Conservation (phyloP, 2,113 vertebrate species). For the Ptyas mucosa region DNA sequence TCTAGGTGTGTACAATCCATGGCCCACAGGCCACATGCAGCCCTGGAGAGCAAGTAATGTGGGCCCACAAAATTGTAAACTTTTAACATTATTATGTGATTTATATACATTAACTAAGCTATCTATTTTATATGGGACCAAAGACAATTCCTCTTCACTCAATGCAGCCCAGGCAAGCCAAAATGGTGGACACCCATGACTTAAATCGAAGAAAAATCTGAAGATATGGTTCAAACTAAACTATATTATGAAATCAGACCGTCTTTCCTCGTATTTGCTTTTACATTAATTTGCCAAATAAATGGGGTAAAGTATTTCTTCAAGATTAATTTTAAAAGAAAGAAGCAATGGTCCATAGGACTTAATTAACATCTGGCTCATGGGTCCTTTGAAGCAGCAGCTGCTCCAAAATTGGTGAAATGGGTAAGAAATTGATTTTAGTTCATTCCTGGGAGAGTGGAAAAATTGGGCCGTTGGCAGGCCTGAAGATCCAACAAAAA, state of each 20-base stretch:
- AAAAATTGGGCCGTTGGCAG: neutral
- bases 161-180: neutral
- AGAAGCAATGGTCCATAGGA: neutral
- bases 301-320: neutral
- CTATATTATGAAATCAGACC: slow-evolving; percentile 2
- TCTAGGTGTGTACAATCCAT: neutral
- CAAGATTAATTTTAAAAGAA: neutral
- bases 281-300: slow-evolving; percentile 28
- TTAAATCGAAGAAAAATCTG: neutral
- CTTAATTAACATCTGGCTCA: neutral
- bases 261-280: slow-evolving; percentile 52
- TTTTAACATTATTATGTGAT: neutral
- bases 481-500: too few relatives aligned
- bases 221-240: neutral
- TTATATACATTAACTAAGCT: neutral
- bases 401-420: neutral
- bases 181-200: neutral
- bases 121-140: neutral
- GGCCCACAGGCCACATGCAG: neutral
- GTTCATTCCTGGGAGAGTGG: neutral
- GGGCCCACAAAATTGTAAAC: neutral
- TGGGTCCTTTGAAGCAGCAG: neutral
- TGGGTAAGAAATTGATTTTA: neutral
- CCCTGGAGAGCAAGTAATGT: neutral
- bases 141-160: neutral